phyloP scores from a whole-genome alignment of 2,113 vertebrate species.

The Caretta caretta region DNA sequence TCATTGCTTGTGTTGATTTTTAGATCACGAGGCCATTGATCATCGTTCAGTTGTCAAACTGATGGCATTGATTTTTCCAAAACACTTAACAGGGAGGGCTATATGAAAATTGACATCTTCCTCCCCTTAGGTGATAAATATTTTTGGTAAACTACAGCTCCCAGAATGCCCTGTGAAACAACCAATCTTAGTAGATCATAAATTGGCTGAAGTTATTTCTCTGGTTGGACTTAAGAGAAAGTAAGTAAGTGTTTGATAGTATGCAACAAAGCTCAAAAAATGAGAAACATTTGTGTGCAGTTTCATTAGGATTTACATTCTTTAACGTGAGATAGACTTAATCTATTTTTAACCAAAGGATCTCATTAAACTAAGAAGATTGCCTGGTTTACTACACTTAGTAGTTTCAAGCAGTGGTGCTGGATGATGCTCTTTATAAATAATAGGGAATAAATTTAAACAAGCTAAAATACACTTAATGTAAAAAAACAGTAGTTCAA shows the following conservation, averaged over 20 bases:
- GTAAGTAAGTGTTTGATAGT: background rate
- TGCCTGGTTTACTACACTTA: conserved; percentile 72
- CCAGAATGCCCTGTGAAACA: conserved; percentile 28
- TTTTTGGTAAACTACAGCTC: conserved; percentile 25
- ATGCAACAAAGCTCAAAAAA: conserved; percentile 59
- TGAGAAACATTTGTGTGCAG: conserved; percentile 56
- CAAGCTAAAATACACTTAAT: conserved; percentile 79
- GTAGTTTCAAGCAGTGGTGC: conserved; percentile 75
- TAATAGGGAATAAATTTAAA: conserved; percentile 79
- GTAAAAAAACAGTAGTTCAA: conserved; percentile 70
- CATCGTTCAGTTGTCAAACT: background rate
- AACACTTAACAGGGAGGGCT: background rate
- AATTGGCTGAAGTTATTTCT: background rate
- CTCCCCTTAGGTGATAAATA: background rate
- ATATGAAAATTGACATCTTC: background rate
- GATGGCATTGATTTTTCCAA: background rate
- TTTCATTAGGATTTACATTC: conserved; percentile 78
- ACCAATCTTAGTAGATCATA: conserved; percentile 46
- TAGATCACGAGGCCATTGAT: background rate
- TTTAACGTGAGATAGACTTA: conserved; percentile 71
- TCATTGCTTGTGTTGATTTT: background rate
- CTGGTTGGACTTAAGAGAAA: conserved; percentile 27
- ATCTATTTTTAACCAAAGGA: conserved; percentile 77
- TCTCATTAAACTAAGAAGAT: conserved; percentile 81
- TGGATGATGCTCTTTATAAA: conserved; percentile 77